Percentiles rank a stretch among this genome's conserved stretches.
Evolutionary conservation across 2,888 invertebrate species (phyloP).

Genomic region (Caradrina kadenii): DNA sequence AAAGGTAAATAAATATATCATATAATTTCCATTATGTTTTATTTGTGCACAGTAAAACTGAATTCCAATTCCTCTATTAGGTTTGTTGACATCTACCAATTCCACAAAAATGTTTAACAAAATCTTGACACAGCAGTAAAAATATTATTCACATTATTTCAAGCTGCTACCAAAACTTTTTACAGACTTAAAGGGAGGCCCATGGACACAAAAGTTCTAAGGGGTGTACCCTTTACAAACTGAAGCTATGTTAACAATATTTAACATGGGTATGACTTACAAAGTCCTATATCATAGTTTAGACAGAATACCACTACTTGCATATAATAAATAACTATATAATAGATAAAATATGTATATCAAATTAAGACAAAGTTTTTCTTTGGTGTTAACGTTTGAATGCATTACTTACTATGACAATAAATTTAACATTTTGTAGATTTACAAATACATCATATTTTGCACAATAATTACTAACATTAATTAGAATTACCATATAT

Average conservation of each 20-base stretch:
- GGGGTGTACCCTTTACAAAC: conserved; percentile 1
- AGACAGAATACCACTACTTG: conserved; percentile 37
- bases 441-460: conserved; percentile 35
- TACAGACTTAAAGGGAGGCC: conserved; percentile 8
- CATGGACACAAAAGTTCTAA: neutral
- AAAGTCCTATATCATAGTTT: conserved; percentile 25
- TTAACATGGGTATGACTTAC: conserved; percentile 3
- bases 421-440: conserved; percentile 48
- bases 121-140: conserved; percentile 16
- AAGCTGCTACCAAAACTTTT: conserved; percentile 28
- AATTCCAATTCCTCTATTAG: conserved; percentile 68
- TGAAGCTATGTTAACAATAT: conserved; percentile 12
- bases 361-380: conserved; percentile 46
- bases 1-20: conserved; percentile 61
- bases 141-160: conserved; percentile 10
- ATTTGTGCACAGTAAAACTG: conserved; percentile 79
- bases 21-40: conserved; percentile 72
- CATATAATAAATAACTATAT: conserved; percentile 33
- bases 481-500: conserved; percentile 37
- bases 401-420: conserved; percentile 46
- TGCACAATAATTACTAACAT: conserved; percentile 38
- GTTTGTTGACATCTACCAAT: conserved; percentile 71
- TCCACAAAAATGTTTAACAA: conserved; percentile 70
- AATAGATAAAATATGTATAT: conserved; percentile 46
- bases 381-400: conserved; percentile 59